Base-by-base conservation (phyloP, 2,888 invertebrate genomes). In the Carabus problematicus region DNA sequence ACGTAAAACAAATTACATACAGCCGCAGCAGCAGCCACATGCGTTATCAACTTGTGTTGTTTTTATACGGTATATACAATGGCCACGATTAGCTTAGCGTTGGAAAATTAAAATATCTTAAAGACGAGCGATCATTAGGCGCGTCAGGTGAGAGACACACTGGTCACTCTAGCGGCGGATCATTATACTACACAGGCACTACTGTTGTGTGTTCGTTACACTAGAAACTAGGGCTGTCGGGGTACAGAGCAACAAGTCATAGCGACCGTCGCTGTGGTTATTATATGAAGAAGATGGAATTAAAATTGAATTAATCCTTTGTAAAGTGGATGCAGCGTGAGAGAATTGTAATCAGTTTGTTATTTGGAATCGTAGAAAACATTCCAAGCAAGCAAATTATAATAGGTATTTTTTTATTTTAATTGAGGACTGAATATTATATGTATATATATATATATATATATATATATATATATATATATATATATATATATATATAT, bases 91-190 rank as follows among this genome's bases (percentile, higher is more conserved):
- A 54, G 39, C 39, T 14, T 29, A 29, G 29, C 29, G 56, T 40
- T 56, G 45, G 47, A 56, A 52, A 18, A 64, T 64, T 40, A 64
- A 64, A 64, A 45, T 55, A 63, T 64, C 45, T 56, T 29, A 19
- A 39, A 16, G 29, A 29, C 41, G 29, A 45, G 18, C 29, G 55
- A 54, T 64, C 64, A 64, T 64, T 64, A 64, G 19, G 45, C 14
- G 12, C 29, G 56, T 64, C 54, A 61, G 49, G 39, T 47, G 47
- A 47, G 47, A 8, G 19, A 12, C 39, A 12, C 39, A 42, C 52
- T 54, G 52, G 63, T 42, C 45, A 45, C 3, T 52, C 52, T 52
- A 14, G 19, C 16, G 18, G 52, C 16, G 14, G 19, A 18, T 18
- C 18, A 52, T 52, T 19, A 52, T 16, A 14, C 16, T 52, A 52